These are phyloP conservation scores for Neopelma chrysocephalum DNA, from an alignment of 2,797 vertebrate genomes.

Conservation along the genomic window DNA sequence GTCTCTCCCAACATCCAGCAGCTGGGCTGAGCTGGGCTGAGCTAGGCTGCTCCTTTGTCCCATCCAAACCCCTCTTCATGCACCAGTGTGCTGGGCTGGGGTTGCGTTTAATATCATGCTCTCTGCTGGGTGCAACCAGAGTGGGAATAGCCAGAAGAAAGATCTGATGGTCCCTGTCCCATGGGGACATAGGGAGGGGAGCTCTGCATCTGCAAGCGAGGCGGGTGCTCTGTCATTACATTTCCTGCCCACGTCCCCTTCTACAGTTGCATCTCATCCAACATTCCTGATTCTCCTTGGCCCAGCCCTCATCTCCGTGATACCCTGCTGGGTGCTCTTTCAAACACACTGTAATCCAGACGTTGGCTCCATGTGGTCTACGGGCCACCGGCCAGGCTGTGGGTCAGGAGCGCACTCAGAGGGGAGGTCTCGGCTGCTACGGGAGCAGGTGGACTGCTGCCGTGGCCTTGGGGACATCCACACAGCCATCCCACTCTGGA, in stretches of 20 bases:
- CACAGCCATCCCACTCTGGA: accelerated
- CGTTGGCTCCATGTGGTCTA: neutral
- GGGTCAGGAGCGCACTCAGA: accelerated
- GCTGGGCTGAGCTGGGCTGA: neutral
- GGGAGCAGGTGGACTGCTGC: neutral
- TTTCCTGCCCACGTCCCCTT: neutral
- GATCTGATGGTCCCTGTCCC: neutral
- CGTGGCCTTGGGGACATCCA: neutral
- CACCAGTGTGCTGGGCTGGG: neutral
- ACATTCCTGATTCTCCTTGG: constrained; percentile 40
- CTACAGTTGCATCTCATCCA: neutral
- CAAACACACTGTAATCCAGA: neutral
- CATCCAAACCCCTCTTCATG: neutral
- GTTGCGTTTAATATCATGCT: neutral
- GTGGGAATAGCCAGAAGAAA: neutral
- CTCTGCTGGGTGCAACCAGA: neutral
- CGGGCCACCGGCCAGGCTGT: neutral
- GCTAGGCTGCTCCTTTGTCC: neutral
- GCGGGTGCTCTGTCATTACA: accelerated
- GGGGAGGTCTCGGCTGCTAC: accelerated
- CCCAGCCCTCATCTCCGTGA: neutral
- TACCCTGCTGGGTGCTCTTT: neutral
- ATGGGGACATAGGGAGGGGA: accelerated
- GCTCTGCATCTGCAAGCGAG: accelerated
- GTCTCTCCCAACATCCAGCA: neutral